Conservation (phyloP, 2,797 vertebrate genomes). For the Takifugu rubripes region DNA sequence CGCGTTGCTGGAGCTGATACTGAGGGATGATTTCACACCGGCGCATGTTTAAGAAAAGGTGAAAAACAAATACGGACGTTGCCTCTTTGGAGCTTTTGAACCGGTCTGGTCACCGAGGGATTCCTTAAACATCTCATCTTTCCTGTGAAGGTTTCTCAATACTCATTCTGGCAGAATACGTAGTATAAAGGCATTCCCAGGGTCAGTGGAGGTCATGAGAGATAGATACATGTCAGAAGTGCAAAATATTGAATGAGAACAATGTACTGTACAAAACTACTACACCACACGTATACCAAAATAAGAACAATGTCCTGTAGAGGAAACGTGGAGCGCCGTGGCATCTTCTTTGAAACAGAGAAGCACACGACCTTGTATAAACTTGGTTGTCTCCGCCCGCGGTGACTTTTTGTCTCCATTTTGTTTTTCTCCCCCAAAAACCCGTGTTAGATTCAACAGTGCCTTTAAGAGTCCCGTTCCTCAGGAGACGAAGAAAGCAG, state of each 20-base stretch:
- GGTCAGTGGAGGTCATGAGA: conserved; percentile 68
- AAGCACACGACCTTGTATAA: conserved; percentile 57
- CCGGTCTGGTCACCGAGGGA: too few relatives aligned
- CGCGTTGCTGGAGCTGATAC: conserved; percentile 26
- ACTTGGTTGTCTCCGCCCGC: conserved; percentile 77
- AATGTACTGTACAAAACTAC: conserved; percentile 78
- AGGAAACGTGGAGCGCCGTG: conserved; percentile 74
- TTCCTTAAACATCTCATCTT: conserved; percentile 33
- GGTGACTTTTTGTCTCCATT: conserved; percentile 59
- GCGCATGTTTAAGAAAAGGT: conserved; percentile 30
- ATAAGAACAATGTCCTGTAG: conserved; percentile 73
- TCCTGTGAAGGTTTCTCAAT: conserved; percentile 51
- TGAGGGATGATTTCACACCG: conserved; percentile 26
- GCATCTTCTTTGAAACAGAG: conserved; percentile 74
- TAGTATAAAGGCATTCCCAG: conserved; percentile 77
- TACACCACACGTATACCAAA: conserved; percentile 69
- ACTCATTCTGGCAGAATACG: conserved; percentile 71
- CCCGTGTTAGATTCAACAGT: conserved; percentile 78
- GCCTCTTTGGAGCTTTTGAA: conserved; percentile 73
- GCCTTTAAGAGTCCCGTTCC: conserved; percentile 68
- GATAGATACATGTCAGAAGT: conserved; percentile 73
- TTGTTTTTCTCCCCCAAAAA: conserved; percentile 24
- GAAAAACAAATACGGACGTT: conserved; percentile 30
- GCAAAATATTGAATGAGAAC: conserved; percentile 70
- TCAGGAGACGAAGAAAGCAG: conserved; percentile 41